Evolutionary conservation across 2,113 vertebrate genomes (phyloP).

Genomic region (Tetrao urogallus): DNA sequence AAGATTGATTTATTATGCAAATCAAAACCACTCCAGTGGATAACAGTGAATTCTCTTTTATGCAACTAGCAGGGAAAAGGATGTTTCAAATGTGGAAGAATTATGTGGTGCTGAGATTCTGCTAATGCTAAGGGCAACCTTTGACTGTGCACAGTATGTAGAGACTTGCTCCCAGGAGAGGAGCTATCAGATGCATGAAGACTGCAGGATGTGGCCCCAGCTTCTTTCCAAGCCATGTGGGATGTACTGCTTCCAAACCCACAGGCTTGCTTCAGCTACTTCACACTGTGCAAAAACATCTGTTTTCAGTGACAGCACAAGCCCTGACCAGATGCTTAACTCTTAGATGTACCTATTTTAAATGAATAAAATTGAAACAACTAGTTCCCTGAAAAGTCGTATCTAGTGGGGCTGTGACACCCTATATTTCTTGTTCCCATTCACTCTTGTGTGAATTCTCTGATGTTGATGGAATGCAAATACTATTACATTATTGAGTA

Average conservation of each 20-base stretch:
- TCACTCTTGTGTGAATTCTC: background rate
- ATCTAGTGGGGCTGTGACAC: background rate
- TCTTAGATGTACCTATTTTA: background rate
- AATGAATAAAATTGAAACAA: slow-evolving; percentile 31
- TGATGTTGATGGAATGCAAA: background rate
- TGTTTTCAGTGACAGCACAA: slow-evolving; percentile 38
- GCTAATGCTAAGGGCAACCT: background rate
- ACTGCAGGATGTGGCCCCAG: background rate
- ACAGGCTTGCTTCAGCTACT: background rate
- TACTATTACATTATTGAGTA: background rate
- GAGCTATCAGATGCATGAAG: background rate
- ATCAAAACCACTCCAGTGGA: background rate
- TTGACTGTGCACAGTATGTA: background rate
- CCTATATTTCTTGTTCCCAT: background rate
- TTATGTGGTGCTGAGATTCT: slow-evolving; percentile 14
- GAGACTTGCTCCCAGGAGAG: background rate
- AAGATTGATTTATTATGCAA: slow-evolving; percentile 24
- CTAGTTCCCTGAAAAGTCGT: background rate
- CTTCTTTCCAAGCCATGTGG: slow-evolving; percentile 49
- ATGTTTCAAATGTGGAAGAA: slow-evolving; percentile 10
- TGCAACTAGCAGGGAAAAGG: slow-evolving; percentile 29
- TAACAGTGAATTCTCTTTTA: background rate
- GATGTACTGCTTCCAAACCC: background rate
- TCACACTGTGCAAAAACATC: slow-evolving; percentile 37
- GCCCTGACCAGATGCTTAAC: slow-evolving; percentile 13